Conservation (phyloP, 2,888 invertebrate genomes). For the Tipula unca region DNA sequence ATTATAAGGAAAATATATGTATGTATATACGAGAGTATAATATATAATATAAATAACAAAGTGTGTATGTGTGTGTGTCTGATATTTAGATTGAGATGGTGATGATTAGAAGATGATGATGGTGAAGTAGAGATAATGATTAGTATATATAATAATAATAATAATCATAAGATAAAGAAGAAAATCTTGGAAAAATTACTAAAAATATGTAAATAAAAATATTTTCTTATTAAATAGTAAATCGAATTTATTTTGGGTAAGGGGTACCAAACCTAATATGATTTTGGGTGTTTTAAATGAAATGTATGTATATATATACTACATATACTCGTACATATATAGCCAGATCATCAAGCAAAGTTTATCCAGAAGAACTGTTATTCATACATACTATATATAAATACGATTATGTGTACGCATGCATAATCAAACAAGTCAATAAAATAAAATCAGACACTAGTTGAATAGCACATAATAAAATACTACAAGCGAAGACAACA, state of each 20-base stretch:
- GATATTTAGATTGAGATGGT: background rate
- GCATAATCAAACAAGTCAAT: background rate
- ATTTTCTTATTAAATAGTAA: background rate
- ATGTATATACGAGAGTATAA: background rate
- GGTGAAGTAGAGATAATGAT: conserved; percentile 2
- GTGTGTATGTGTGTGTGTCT: background rate
- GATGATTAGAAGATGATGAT: conserved; percentile 8
- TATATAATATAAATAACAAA: background rate
- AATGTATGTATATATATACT: no score
- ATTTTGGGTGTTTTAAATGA: background rate
- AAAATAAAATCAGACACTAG: background rate
- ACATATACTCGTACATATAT: no score
- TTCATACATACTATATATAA: background rate
- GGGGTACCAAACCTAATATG: background rate
- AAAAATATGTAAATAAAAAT: background rate
- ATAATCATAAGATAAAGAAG: background rate
- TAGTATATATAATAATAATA: conserved; percentile 2
- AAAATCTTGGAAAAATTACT: background rate
- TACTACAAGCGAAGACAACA: background rate
- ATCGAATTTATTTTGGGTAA: background rate
- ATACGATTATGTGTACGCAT: background rate
- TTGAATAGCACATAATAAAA: background rate
- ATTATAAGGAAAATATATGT: background rate
- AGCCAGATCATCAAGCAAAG: background rate
- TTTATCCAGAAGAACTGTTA: background rate